Base-by-base conservation (phyloP, 2,113 vertebrate species). In the Phocoena phocoena region DNA sequence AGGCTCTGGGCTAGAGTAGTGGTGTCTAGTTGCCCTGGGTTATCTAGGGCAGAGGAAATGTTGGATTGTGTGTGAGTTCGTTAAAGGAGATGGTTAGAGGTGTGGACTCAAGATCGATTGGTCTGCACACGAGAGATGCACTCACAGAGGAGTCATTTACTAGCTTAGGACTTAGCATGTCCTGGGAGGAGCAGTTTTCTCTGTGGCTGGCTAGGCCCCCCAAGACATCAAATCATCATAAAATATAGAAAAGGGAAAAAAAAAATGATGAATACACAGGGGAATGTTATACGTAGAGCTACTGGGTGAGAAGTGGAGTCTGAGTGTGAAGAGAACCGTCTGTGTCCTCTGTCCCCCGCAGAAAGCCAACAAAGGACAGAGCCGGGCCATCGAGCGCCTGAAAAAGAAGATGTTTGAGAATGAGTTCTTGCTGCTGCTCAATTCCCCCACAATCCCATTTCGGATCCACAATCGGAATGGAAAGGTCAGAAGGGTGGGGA, bases 341-440 rank as follows among this genome's bases (percentile, higher is more conserved):
- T 63, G 9, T 84, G 41, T 81, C 36, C 21, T 47, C 93, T 20
- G 1, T 73, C 0, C 0, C 53, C 83, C 89, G 44, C 98, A 99
- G 99, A 99, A 99, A 98, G 99, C 99, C 79, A 99, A 99, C 74
- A 99, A 99, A 96, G 99, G 99, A 26, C 99, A 99, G 98, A 99
- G 99, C 97, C 99, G 99, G 2, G 99, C 98, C 1, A 99, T 99
- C 6, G 99, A 99, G 82, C 99, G 99, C 68, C 98, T 99, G 87
- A 99, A 99, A 98, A 99, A 99, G 99, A 99, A 99, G 98, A 99
- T 99, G 99, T 99, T 99, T 63, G 99, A 99, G 92, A 99, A 99
- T 0, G 99, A 99, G 95, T 99, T 99, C 63, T 99, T 99, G 99
- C 98, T 99, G 97, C 99, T 99, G 28, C 99, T 99, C 82, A 99